Evolutionary conservation across 2,113 vertebrate species (phyloP).

Genomic region (Triplophysa rosa): DNA sequence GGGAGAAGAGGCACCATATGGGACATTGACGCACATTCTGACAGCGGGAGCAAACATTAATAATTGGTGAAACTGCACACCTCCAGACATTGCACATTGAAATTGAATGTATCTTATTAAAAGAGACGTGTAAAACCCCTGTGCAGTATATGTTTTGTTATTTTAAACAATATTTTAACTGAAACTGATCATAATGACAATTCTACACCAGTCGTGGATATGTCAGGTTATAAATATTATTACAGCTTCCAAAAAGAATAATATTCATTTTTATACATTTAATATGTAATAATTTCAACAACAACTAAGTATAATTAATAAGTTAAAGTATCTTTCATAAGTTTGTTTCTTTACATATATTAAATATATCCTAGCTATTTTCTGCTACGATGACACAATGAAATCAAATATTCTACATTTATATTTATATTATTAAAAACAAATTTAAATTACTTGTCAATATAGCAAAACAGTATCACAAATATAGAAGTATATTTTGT

Average conservation of each 20-base stretch:
- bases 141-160: background rate
- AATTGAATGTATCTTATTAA: slow-evolving; percentile 84
- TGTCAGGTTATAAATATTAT: background rate
- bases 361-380: too few relatives aligned
- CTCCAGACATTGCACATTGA: slow-evolving; percentile 77
- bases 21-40: slow-evolving; percentile 58
- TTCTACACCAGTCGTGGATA: background rate
- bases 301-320: too few relatives aligned
- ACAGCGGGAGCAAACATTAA: slow-evolving; percentile 63
- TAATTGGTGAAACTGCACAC: slow-evolving; percentile 65
- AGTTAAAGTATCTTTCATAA: too few relatives aligned
- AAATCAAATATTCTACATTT: background rate
- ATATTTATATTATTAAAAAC: too few relatives aligned
- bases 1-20: slow-evolving; percentile 54
- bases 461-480: too few relatives aligned
- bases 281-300: background rate
- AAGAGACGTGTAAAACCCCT: slow-evolving; percentile 60
- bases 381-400: background rate
- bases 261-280: background rate
- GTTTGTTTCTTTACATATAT: background rate
- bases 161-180: background rate
- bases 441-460: too few relatives aligned
- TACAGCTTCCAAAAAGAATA: background rate
- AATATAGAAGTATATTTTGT: background rate
- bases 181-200: background rate